Evolutionary conservation across 1,140 invertebrate genomes (phyloP), one percentile per base, ranked within the genome.

Genomic region (Ips typographus): DNA sequence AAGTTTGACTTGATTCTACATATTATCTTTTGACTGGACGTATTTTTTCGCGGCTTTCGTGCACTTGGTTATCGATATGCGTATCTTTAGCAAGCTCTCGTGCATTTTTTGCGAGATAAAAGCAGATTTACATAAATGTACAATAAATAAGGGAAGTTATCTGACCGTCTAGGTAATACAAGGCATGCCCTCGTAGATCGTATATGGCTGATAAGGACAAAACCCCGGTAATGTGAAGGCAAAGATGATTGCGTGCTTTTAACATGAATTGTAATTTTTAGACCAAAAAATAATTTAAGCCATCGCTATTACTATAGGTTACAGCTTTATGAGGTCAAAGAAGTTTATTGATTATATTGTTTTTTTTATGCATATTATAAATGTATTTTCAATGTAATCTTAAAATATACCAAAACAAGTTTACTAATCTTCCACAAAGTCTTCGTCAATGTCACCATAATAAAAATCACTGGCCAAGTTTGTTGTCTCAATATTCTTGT

Each of bases 401-500:
- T 22, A 22, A 56, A 51, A 58, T 41, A 3, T 58, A 72, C 40
- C 71, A 68, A 69, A 47, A 47, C n/a, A 47, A 47, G 5, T 47
- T 6, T 67, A 6, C 5, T 6, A 6, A 71, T 68, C 63, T 70
- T 52, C 72, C 72, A 22, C 22, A 22, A 22, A 22, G n/a, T 74
- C 65, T 59, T 76, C 70, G 73, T 75, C 76, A 53, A 74, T 75
- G 66, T 77, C 75, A 41, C 73, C 74, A 69, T 74, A 74, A 70
- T 75, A 77, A 43, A 74, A 71, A 72, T 76, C 70, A 22, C 72
- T 58, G 64, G 74, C 68, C 40, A 65, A 58, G 44, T 67, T 59
- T 49, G 36, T 63, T 22, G 64, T 73, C 3, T 74, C 69, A 1
- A 80, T 73, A 57, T 82, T 75, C 40, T 79, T 77, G 58, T 80